phyloP scores from a whole-genome alignment of 2,113 vertebrate species.

The Fulica atra region DNA sequence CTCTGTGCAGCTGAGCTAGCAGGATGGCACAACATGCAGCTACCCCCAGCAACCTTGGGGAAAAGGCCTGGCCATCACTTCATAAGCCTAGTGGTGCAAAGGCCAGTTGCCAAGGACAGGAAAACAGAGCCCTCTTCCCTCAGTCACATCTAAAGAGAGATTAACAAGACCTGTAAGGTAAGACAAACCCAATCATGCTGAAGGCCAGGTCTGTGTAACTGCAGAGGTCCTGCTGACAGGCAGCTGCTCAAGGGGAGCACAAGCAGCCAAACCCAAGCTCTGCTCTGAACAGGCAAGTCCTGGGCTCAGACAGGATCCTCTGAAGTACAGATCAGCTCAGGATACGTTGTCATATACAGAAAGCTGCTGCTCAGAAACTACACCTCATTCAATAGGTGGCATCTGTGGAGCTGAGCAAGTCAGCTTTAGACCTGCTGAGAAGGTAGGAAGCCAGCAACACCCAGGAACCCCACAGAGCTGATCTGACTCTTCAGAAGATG shows the following conservation, averaged over 20 bases:
- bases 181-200: accelerated
- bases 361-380: neutral
- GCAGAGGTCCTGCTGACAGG: neutral
- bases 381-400: neutral
- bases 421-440: neutral
- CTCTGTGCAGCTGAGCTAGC: neutral
- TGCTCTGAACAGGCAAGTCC: neutral
- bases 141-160: neutral
- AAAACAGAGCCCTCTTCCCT: neutral
- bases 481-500: neutral
- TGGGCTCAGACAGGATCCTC: accelerated
- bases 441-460: neutral
- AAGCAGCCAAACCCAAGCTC: neutral
- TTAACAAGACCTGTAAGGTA: neutral
- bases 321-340: neutral
- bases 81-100: accelerated
- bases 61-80: accelerated
- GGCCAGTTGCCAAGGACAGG: neutral
- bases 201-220: neutral
- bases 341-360: neutral
- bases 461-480: neutral
- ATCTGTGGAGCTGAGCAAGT: neutral
- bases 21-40: accelerated
- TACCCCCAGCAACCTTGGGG: too few species aligned
- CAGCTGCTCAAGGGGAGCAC: neutral